Percentiles rank a stretch among this genome's conserved stretches.
Evolutionary conservation across 37 sponge, comb jelly and placozoan genomes (phyloP).

Genomic region (Ephydatia muelleri): DNA sequence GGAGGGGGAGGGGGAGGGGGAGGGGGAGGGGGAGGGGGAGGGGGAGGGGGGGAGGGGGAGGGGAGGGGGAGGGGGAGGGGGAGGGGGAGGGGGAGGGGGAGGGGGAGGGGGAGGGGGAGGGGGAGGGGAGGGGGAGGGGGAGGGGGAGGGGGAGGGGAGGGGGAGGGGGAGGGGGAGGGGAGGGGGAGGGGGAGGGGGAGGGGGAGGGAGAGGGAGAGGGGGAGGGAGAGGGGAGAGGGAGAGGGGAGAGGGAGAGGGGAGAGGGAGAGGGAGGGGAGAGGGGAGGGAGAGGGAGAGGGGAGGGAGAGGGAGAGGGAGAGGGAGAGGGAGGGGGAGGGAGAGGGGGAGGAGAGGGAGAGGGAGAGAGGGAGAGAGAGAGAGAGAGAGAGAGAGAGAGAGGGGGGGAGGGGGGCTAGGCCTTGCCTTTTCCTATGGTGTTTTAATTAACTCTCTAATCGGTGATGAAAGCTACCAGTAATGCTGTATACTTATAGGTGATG

Average conservation of each 20-base stretch:
- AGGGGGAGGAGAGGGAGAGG: neutral
- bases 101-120: neutral
- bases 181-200: neutral
- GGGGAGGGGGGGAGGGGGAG: too few relatives aligned
- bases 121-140: neutral
- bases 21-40: too few relatives aligned
- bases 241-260: slow-evolving; percentile 9
- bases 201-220: neutral
- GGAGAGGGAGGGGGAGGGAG: slow-evolving; percentile 2
- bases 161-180: neutral
- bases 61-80: too few relatives aligned
- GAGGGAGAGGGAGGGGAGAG: slow-evolving; percentile 29
- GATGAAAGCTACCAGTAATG: too few relatives aligned
- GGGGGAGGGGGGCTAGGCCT: neutral
- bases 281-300: slow-evolving; percentile 14
- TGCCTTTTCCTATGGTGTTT: neutral
- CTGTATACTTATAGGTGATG: too few relatives aligned
- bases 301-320: neutral
- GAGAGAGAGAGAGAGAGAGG: neutral
- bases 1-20: too few relatives aligned
- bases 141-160: neutral
- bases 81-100: too few relatives aligned
- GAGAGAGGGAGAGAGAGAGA: neutral
- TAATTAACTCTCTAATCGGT: too few relatives aligned
- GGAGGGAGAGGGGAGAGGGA: neutral